Evolutionary conservation across 2,113 vertebrate genomes (phyloP), one percentile per base, ranked within the genome.

Genomic region (Monarcha castaneiventris): DNA sequence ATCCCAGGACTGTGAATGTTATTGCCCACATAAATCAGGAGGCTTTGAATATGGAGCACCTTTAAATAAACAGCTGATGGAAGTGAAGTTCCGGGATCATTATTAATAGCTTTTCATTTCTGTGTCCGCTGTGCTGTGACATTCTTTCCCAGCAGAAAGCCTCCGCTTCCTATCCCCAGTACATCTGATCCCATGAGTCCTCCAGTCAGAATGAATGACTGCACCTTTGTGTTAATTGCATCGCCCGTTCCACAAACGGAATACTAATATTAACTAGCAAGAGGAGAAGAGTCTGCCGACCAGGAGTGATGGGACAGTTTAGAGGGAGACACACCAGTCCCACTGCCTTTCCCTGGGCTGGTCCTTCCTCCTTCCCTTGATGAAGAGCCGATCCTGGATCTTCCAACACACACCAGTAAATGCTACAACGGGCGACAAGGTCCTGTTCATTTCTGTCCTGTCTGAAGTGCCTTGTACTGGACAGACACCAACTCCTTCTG

Each of bases 51-150:
- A 97, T 88, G 68, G 98, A 98, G 97, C 97, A 98, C 98, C 98
- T 98, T 98, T 98, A 98, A 98, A 98, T 97, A 98, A 98, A 98
- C 98, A 98, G 97, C 98, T 98, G 98, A 98, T 98, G 98, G 97
- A 97, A 98, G 98, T 97, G 98, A 98, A 98, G 97, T 97, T 97
- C 97, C 90, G 82, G 97, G 97, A 98, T 98, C 97, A 97, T 98
- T 98, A 98, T 98, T 98, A 98, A 98, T 98, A 98, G 98, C 98
- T 98, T 98, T 98, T 97, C 98, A 98, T 98, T 97, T 98, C 95
- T 88, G 97, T 97, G 97, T 97, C 98, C 96, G 97, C 98, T 98
- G 97, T 97, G 98, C 98, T 98, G 98, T 98, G 97, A 98, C 98
- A 98, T 97, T 96, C 96, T 85, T 97, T 97, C 97, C 98, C 97